Evolutionary conservation across 2,797 vertebrate genomes (phyloP).

Genomic region (Cygnus olor): DNA sequence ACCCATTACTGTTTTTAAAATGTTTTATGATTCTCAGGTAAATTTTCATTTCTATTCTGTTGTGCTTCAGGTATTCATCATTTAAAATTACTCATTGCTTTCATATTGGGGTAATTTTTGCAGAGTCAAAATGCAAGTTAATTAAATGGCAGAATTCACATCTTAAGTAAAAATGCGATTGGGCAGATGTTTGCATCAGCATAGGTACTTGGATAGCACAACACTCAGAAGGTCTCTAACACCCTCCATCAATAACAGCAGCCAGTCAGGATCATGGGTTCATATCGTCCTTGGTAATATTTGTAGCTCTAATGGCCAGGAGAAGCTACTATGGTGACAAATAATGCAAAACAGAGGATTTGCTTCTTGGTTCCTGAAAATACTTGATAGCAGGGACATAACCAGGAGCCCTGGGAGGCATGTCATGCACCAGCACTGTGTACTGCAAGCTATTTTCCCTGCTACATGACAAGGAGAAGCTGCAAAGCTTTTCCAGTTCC

Average conservation of each 20-base stretch:
- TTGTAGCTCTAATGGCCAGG: background rate
- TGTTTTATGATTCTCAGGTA: background rate
- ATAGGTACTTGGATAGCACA: background rate
- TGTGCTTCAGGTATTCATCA: background rate
- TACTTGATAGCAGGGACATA: background rate
- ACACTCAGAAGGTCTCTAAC: background rate
- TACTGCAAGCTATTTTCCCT: background rate
- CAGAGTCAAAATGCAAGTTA: background rate
- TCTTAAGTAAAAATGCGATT: background rate
- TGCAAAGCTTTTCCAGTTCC: background rate
- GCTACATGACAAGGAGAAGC: background rate
- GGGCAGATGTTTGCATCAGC: background rate
- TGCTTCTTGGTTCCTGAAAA: background rate
- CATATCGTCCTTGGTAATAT: background rate
- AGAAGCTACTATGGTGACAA: background rate
- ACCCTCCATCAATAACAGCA: background rate
- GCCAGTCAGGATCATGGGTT: background rate
- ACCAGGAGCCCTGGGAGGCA: background rate
- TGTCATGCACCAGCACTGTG: rapidly evolving
- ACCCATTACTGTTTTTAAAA: background rate
- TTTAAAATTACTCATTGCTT: background rate
- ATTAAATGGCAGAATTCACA: background rate
- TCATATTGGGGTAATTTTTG: background rate
- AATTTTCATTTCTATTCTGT: background rate
- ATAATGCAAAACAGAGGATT: background rate